Percentiles rank a stretch among this genome's conserved stretches.
These are phyloP conservation scores for Drosophila pallidifrons DNA, from an alignment of 1,140 invertebrate genomes.

Conservation along the genomic window DNA sequence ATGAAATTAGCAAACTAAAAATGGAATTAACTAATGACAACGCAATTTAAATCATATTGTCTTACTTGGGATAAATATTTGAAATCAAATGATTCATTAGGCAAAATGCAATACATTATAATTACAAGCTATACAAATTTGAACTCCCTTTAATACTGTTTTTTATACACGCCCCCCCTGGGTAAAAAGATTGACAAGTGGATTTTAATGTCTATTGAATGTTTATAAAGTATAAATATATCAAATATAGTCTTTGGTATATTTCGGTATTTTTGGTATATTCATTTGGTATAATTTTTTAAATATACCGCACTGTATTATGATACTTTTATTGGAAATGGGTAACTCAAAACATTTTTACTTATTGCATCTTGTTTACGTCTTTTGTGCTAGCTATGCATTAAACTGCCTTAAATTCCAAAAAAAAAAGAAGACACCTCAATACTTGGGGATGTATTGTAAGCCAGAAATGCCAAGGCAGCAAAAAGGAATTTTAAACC, in stretches of 20 bases:
- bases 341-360: background rate
- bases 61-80: background rate
- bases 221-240: no score
- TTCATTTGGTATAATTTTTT: no score
- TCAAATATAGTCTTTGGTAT: no score
- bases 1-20: slow-evolving; percentile 16
- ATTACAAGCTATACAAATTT: background rate
- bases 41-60: background rate
- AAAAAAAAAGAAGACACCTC: background rate
- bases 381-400: background rate
- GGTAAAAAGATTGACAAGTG: no score
- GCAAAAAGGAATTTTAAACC: slow-evolving; percentile 3
- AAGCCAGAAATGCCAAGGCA: slow-evolving; percentile 8
- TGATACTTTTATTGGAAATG: no score
- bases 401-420: background rate
- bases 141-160: background rate
- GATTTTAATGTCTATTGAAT: no score
- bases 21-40: background rate
- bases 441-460: background rate
- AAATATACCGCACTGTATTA: no score
- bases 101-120: no score
- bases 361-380: background rate
- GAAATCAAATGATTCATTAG: no score
- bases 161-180: no score
- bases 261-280: no score